Base-by-base conservation (phyloP, 2,888 invertebrate species). In the Xylocampa areola region DNA sequence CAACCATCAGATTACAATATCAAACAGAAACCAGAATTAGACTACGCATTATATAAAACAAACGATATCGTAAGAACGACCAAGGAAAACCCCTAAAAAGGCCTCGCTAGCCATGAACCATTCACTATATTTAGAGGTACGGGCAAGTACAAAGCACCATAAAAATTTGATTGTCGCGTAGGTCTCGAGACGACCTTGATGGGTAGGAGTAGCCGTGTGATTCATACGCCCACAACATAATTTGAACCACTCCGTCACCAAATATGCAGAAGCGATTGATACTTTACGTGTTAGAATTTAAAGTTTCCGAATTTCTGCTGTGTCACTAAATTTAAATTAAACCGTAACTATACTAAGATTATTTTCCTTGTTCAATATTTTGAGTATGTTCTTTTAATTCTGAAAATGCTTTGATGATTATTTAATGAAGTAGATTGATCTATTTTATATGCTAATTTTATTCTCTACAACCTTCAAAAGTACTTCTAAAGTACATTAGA, bases 131-230 rank as follows among this genome's bases (percentile, higher is more conserved):
- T 75, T 71, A 80, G 78, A 73, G 57, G 58, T 66, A 63, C 71
- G 48, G 48, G 47, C 52, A 27, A 44, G 43, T 66, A 53, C 54
- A 61, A 64, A 64, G 73, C 59, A 58, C 69, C 57, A 76, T 81
- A 83, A 81, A 80, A 75, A 66, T 73, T 80, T 78, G 81, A 84
- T 79, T 76, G 69, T 69, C 63, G 80, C 76, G 80, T 81, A 81
- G 83, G 76, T 77, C 71, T 77, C 41, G 51, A 50, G 44, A 69
- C 61, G 82, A 79, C 84, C 85, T 85, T 84, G 77, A 43, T 37
- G 37, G 63, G 44, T 54, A 45, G 32, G 41, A 44, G 25, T 49
- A 58, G 62, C 52, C 48, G 44, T 45, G 45, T 79, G 79, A 78
- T 59, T 82, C 82, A 80, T 55, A 65, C 76, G 65, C 74, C 76